Evolutionary conservation across 1,140 invertebrate species (phyloP), one percentile per base, ranked within the genome.

Genomic region (Magallana ariakensis): DNA sequence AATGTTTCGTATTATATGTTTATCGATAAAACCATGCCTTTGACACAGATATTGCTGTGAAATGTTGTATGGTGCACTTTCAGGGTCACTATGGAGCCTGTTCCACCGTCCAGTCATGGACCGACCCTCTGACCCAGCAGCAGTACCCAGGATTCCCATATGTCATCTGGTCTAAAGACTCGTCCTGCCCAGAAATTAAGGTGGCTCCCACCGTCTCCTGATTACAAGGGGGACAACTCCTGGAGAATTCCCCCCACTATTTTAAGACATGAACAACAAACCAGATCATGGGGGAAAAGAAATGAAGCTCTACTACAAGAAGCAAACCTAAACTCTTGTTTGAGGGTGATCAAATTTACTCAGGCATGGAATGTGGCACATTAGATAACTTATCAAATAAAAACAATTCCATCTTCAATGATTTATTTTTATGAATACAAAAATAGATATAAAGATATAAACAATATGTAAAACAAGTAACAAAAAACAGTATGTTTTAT

Each of bases 11-110:
- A 46, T 46, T 46, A 46, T 4, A 46, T 46, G 33, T 46, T 46
- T 46, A n/a, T n/a, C n/a, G n/a, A n/a, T n/a, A 46, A 46, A 4
- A 46, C 33, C 33, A 46, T 46, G 33, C 33, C 33, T 46, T 3
- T 46, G 33, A 46, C 33, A 46, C 33, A 46, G 33, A 46, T 46
- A 46, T 46, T 46, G 33, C 33, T 46, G 33, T 46, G 33, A 46
- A 46, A 46, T 46, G 33, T 46, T 46, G 5, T 22, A 55, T 56
- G 11, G 53, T 56, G 15, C 54, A 3, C n/a, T 80, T 26, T 15
- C 85, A 91, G 91, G 87, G 89, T 56, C 75, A 90, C 8, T 88
- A 87, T 54, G 91, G 91, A 26, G 85, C 86, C n/a, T 87, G 80
- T 13, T 88, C 89, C 5, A 89, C 91, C 2, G 87, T 91, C 4